Conservation (phyloP, 1,140 invertebrate species). For the Drosophila repleta region DNA sequence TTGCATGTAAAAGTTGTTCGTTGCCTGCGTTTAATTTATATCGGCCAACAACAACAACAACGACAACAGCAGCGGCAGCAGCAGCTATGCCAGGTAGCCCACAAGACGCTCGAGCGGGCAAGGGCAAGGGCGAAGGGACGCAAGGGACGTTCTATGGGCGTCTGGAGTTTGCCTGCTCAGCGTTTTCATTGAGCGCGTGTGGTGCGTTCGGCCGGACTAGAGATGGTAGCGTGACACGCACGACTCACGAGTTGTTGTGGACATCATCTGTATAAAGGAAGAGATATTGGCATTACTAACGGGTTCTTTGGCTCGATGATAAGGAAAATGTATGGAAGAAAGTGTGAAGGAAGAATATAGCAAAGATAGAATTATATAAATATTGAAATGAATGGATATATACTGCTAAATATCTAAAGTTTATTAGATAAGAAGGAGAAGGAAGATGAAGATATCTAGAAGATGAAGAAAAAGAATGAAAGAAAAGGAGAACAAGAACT, state of each 20-base stretch:
- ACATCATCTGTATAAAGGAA: too few relatives aligned
- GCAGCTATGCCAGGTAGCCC: constrained; percentile 41
- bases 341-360: too few relatives aligned
- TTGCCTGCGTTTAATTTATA: constrained; percentile 77
- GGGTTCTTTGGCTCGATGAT: too few relatives aligned
- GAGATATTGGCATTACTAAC: too few relatives aligned
- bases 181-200: constrained; percentile 64
- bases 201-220: constrained; percentile 32
- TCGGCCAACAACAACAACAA: constrained; percentile 52
- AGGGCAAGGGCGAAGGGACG: not conserved
- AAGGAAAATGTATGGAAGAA: too few relatives aligned
- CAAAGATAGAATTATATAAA: too few relatives aligned
- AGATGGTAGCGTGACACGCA: constrained; percentile 28
- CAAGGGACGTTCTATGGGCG: constrained; percentile 4
- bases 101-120: constrained; percentile 23
- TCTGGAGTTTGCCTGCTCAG: constrained; percentile 53
- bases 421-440: too few relatives aligned
- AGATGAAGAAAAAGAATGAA: too few relatives aligned
- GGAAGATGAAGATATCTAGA: too few relatives aligned
- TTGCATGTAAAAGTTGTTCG: constrained; percentile 77
- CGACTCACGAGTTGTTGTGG: not conserved
- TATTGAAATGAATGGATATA: too few relatives aligned
- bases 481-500: too few relatives aligned
- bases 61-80: constrained; percentile 18
- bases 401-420: too few relatives aligned